Conservation (phyloP, 1,140 invertebrate species). For the Bradysia coprophila region DNA sequence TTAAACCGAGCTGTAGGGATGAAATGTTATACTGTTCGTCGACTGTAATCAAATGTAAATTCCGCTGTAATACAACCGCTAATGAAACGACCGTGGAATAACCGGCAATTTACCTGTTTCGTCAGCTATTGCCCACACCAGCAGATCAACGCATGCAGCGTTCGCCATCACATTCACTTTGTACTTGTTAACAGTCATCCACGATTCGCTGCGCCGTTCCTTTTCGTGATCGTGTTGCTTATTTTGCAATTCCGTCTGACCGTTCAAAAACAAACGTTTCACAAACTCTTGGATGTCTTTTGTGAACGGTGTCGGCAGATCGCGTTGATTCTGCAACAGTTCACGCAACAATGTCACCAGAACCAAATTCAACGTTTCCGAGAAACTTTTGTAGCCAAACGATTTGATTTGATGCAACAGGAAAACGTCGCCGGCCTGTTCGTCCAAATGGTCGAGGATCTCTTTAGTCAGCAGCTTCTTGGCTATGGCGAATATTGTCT, state of each 20-base stretch:
- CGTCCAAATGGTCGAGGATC: slow-evolving; percentile 60
- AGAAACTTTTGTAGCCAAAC: slow-evolving; percentile 66
- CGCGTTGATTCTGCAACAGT: slow-evolving; percentile 74
- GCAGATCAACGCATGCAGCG: slow-evolving; percentile 88
- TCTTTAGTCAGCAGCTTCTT: slow-evolving; percentile 83
- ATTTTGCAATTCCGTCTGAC: slow-evolving; percentile 80
- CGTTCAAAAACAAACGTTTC: slow-evolving; percentile 70
- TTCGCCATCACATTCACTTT: slow-evolving; percentile 94
- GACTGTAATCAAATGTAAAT: slow-evolving; percentile 31
- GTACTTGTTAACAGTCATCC: slow-evolving; percentile 67
- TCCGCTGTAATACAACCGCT: not conserved
- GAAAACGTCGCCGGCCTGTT: slow-evolving; percentile 60
- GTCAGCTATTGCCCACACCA: slow-evolving; percentile 94
- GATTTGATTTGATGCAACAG: slow-evolving; percentile 34
- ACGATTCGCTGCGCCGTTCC: slow-evolving; percentile 64
- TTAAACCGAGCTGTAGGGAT: slow-evolving; percentile 50
- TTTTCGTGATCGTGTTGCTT: slow-evolving; percentile 64
- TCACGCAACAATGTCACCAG: slow-evolving; percentile 84
- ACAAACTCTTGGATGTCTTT: slow-evolving; percentile 65
- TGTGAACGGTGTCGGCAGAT: slow-evolving; percentile 75
- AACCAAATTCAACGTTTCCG: slow-evolving; percentile 85
- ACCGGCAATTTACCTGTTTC: slow-evolving; percentile 60
- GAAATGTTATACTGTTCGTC: slow-evolving; percentile 52
- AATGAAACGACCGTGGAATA: not conserved
- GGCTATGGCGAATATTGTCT: slow-evolving; percentile 58